Percentiles rank a stretch among this genome's conserved stretches.
Evolutionary conservation across 2,113 vertebrate genomes (phyloP).

Genomic region (Rynchops niger): DNA sequence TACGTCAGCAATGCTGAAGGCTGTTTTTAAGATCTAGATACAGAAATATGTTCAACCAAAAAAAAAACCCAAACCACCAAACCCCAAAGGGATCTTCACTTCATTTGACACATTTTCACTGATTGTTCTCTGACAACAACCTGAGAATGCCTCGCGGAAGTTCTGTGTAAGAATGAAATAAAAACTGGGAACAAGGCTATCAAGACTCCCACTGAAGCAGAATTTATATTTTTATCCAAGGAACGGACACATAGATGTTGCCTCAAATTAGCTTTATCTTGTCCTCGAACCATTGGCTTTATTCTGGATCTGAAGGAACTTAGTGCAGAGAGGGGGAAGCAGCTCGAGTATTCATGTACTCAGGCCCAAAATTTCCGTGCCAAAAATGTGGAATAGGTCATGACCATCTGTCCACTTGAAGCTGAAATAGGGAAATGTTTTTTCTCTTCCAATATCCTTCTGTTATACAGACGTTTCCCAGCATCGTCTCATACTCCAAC

Average conservation of each 20-base stretch:
- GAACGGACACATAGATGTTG: neutral
- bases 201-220: neutral
- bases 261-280: neutral
- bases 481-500: neutral
- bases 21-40: neutral
- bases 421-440: neutral
- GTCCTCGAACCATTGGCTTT: neutral
- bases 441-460: neutral
- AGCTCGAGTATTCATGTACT: neutral
- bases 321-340: neutral
- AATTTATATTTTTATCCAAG: neutral
- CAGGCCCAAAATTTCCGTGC: neutral
- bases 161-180: neutral
- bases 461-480: neutral
- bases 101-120: neutral
- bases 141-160: neutral
- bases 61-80: neutral
- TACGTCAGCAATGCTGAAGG: neutral
- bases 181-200: neutral
- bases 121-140: neutral
- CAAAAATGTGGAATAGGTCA: neutral
- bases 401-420: neutral
- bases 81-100: neutral
- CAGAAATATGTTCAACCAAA: neutral
- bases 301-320: neutral